Conservation (phyloP, 2,888 invertebrate species). For the Microctonus brassicae region DNA sequence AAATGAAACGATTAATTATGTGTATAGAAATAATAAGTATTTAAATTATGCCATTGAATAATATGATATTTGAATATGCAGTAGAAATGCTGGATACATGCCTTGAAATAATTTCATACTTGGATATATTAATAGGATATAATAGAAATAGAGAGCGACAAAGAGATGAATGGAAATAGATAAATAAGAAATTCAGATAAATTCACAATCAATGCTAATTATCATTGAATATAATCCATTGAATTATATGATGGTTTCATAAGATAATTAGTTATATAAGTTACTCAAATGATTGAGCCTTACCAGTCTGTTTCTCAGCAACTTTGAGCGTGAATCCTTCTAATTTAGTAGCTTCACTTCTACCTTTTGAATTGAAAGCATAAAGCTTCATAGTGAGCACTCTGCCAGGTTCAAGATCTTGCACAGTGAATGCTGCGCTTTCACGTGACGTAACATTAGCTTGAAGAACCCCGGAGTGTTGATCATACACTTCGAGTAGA, state of each 20-base stretch:
- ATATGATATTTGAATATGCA: too few relatives aligned
- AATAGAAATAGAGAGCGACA: background rate
- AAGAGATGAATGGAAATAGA: background rate
- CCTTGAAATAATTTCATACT: background rate
- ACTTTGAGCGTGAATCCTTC: conserved; percentile 83
- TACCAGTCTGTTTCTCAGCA: conserved; percentile 84
- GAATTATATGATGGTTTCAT: too few relatives aligned
- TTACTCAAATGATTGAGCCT: conserved; percentile 51
- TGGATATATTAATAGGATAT: background rate
- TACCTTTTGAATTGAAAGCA: conserved; percentile 86
- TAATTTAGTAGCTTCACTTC: conserved; percentile 79
- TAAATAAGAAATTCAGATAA: background rate
- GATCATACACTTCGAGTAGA: conserved; percentile 81
- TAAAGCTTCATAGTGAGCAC: conserved; percentile 84
- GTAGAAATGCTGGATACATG: too few relatives aligned
- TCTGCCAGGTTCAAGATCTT: conserved; percentile 83
- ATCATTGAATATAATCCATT: too few relatives aligned
- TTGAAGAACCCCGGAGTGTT: conserved; percentile 75
- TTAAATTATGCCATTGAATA: background rate
- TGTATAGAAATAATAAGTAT: too few relatives aligned
- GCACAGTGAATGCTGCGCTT: conserved; percentile 80
- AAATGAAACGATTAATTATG: background rate
- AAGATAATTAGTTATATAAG: too few relatives aligned
- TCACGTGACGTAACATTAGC: conserved; percentile 80
- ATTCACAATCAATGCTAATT: too few relatives aligned